Conservation (phyloP, 1,140 invertebrate genomes). For the Atta colombica region DNA sequence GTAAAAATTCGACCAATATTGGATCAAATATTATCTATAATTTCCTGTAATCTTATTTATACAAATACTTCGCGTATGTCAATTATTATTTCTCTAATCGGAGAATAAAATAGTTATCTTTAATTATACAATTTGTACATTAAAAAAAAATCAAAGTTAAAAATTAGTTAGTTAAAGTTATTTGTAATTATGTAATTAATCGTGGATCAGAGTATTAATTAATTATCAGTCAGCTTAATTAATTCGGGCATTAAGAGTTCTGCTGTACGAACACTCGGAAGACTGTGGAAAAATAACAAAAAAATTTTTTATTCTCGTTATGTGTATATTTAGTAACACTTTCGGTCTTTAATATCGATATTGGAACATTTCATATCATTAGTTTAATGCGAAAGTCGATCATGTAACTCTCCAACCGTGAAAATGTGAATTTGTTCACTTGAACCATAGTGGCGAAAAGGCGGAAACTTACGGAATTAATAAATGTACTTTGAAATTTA, state of each 20-base stretch:
- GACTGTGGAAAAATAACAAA: slow-evolving; percentile 3
- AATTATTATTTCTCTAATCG: slow-evolving; percentile 2
- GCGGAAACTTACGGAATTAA: no score
- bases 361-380: not conserved
- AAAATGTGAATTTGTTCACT: no score
- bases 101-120: slow-evolving; percentile 7
- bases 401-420: no score
- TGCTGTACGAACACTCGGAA: slow-evolving; percentile 37
- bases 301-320: slow-evolving; percentile 3
- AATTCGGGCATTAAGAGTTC: slow-evolving; percentile 24
- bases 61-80: not conserved
- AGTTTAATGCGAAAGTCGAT: not conserved
- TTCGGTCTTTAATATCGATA: slow-evolving; percentile 29
- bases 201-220: not conserved
- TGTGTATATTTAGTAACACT: not conserved
- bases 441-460: no score
- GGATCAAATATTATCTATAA: slow-evolving; percentile 29
- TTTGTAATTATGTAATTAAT: not conserved
- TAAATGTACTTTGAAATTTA: no score
- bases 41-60: slow-evolving; percentile 5
- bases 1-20: slow-evolving; percentile 39
- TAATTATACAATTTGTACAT: not conserved
- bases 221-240: not conserved
- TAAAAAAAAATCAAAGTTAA: not conserved
- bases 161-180: not conserved